A percentile compares a stretch with the other conserved stretches of the same genome.
Conservation (phyloP, 1,140 invertebrate species). For the Meteorus sp. region DNA sequence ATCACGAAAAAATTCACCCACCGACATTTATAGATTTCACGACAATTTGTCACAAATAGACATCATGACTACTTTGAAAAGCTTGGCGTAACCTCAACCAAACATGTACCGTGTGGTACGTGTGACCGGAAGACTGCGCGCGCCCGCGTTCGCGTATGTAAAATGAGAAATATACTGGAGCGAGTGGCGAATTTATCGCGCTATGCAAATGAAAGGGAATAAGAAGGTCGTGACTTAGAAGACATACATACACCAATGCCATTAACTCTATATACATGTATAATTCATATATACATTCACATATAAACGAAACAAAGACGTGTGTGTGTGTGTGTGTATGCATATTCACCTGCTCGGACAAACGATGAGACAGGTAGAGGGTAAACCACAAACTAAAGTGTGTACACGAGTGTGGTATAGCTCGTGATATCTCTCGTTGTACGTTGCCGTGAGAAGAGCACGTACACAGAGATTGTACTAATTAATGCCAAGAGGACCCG, state of each 20-base stretch:
- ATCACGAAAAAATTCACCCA: neutral
- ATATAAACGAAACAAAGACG: no score
- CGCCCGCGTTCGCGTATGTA: neutral
- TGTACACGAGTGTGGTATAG: slow-evolving; percentile 15
- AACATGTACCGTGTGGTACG: slow-evolving; percentile 12
- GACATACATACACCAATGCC: neutral
- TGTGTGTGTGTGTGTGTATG: no score
- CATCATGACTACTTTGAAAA: no score
- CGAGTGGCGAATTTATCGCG: slow-evolving; percentile 13
- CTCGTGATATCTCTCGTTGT: slow-evolving; percentile 27
- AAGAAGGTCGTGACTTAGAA: neutral
- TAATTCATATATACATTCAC: no score
- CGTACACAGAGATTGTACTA: slow-evolving; percentile 39
- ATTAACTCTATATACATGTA: no score
- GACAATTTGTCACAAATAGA: no score
- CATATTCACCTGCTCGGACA: no score
- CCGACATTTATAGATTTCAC: no score
- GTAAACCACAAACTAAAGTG: neutral
- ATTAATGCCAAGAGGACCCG: slow-evolving; percentile 39
- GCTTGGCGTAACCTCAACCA: slow-evolving; percentile 23
- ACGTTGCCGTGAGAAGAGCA: slow-evolving; percentile 16
- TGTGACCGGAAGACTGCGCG: neutral
- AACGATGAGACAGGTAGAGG: neutral
- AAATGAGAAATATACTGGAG: slow-evolving; percentile 6
- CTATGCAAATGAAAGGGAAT: slow-evolving; percentile 11